Percentiles rank a stretch among this genome's conserved stretches.
phyloP scores from a whole-genome alignment of 2,113 vertebrate species.

The Pseudolaguvia tuberculata region DNA sequence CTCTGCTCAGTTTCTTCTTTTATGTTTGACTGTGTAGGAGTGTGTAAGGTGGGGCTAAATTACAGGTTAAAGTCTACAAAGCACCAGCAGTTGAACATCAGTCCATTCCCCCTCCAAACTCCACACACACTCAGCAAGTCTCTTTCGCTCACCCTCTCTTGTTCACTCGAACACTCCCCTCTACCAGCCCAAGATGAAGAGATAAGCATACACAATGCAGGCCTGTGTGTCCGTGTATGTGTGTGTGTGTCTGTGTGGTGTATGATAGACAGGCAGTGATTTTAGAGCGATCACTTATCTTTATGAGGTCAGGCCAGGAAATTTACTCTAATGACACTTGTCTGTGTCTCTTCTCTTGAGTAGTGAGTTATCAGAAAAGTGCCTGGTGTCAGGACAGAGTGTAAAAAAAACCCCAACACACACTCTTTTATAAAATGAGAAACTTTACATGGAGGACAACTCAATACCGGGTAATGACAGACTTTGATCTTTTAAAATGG shows the following conservation, averaged over 20 bases:
- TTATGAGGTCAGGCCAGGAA: conserved; percentile 63
- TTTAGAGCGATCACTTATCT: conserved; percentile 59
- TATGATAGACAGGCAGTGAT: conserved; percentile 55
- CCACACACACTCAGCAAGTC: neutral
- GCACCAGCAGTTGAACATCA: conserved; percentile 51
- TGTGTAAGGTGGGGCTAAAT: conserved; percentile 52
- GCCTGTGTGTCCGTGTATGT: conserved; percentile 55
- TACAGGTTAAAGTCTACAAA: conserved; percentile 53
- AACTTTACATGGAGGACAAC: conserved; percentile 52
- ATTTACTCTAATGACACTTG: conserved; percentile 58
- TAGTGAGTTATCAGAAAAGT: conserved; percentile 45
- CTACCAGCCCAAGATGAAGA: conserved; percentile 54
- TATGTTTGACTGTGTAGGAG: conserved; percentile 22
- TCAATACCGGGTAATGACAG: conserved; percentile 55
- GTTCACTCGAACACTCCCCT: conserved; percentile 27
- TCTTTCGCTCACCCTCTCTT: neutral
- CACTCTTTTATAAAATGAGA: conserved; percentile 6
- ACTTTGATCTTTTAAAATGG: conserved; percentile 24
- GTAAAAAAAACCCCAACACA: conserved; percentile 41
- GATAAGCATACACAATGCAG: conserved; percentile 65
- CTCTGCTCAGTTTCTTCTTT: conserved; percentile 13
- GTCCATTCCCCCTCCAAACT: conserved; percentile 15
- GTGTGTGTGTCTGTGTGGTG: conserved; percentile 21
- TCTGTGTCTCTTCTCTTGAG: conserved; percentile 50
- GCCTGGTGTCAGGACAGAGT: conserved; percentile 16